Evolutionary conservation across 2,888 invertebrate genomes (phyloP).

Genomic region (Polylopha cassiicola): DNA sequence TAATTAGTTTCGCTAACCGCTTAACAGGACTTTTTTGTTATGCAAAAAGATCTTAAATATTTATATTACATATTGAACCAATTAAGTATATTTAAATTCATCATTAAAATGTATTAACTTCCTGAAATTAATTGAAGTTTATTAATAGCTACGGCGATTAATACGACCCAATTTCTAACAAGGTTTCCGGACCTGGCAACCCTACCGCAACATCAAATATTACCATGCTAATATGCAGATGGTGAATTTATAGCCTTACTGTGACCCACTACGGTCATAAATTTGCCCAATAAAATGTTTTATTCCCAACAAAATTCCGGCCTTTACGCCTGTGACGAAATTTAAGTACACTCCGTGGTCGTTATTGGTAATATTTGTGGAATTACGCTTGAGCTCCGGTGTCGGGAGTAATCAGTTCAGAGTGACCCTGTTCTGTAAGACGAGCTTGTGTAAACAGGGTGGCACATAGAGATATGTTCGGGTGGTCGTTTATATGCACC

Average conservation of each 20-base stretch:
- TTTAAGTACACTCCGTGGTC: slow-evolving; percentile 15
- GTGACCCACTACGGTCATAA: slow-evolving; percentile 29
- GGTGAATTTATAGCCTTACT: slow-evolving; percentile 29
- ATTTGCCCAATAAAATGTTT: slow-evolving; percentile 40
- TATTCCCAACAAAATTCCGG: slow-evolving; percentile 35
- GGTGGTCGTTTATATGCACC: no score
- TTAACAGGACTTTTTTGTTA: no score
- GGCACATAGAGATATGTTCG: no score
- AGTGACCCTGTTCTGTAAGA: slow-evolving; percentile 12
- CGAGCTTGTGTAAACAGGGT: not conserved
- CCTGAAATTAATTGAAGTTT: no score
- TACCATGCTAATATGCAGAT: slow-evolving; percentile 34
- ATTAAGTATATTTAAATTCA: no score
- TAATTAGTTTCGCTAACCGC: no score
- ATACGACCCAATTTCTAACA: not conserved
- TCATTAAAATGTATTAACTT: no score
- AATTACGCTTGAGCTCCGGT: slow-evolving; percentile 6
- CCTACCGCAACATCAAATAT: slow-evolving; percentile 30
- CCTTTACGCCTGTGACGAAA: slow-evolving; percentile 19
- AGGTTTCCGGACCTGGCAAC: slow-evolving; percentile 1
- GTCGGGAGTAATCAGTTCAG: slow-evolving; percentile 15
- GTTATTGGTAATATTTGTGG: slow-evolving; percentile 2
- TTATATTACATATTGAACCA: no score
- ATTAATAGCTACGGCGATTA: no score
- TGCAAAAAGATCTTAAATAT: no score